A percentile compares a stretch with the other conserved stretches of the same genome.
These are phyloP conservation scores for Noctilio leporinus DNA, from an alignment of 2,113 vertebrate genomes.

Conservation along the genomic window DNA sequence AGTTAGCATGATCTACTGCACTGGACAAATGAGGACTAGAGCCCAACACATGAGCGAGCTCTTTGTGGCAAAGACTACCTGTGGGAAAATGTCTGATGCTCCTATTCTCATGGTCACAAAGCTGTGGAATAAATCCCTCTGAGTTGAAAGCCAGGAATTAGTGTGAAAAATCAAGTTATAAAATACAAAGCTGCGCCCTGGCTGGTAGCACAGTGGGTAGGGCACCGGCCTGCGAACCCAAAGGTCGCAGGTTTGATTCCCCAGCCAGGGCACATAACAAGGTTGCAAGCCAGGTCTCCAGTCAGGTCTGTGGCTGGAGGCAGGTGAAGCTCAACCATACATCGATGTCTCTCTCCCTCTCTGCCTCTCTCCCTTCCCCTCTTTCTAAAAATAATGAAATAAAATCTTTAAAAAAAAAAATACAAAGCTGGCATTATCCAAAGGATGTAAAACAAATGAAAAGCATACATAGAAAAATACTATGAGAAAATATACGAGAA, in stretches of 20 bases:
- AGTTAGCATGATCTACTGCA: background rate
- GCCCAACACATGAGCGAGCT: background rate
- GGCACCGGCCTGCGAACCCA: too few relatives aligned
- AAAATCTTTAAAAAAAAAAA: too few relatives aligned
- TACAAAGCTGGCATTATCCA: background rate
- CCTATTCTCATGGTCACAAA: background rate
- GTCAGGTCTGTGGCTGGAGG: too few relatives aligned
- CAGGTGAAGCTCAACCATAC: too few relatives aligned
- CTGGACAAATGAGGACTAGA: background rate
- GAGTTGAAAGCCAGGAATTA: background rate
- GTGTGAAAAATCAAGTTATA: background rate
- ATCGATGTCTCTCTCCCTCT: too few relatives aligned
- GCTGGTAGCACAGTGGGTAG: too few relatives aligned
- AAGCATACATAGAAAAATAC: background rate
- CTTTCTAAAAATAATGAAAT: too few relatives aligned
- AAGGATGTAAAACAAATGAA: background rate
- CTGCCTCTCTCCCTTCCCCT: too few relatives aligned
- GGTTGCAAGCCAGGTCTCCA: too few relatives aligned
- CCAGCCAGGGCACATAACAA: too few relatives aligned
- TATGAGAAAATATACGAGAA: background rate
- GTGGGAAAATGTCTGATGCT: too few relatives aligned
- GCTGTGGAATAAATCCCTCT: background rate
- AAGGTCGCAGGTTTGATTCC: too few relatives aligned
- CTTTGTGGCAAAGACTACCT: background rate
- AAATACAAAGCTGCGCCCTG: background rate